These are phyloP conservation scores for Sebastes hubbsi DNA, from an alignment of 2,797 vertebrate genomes.

Conservation along the genomic window DNA sequence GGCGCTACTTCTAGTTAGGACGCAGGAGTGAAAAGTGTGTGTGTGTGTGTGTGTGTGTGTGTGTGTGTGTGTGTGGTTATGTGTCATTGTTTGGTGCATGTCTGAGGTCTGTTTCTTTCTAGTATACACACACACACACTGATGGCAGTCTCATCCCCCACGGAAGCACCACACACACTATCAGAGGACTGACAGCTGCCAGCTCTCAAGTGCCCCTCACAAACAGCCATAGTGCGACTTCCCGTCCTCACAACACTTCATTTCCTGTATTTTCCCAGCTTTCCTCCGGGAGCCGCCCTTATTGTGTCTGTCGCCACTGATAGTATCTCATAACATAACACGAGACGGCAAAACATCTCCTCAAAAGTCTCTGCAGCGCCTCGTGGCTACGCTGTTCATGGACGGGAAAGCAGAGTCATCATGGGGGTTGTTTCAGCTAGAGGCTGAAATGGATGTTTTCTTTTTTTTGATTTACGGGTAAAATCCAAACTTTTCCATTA, in stretches of 20 bases:
- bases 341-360: slow-evolving; percentile 35
- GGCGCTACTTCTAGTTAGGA: slow-evolving; percentile 32
- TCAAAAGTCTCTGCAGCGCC: background rate
- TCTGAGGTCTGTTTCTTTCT: slow-evolving; percentile 7
- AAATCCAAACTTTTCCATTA: background rate
- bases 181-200: slow-evolving; percentile 29
- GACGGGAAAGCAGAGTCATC: background rate
- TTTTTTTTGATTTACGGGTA: background rate
- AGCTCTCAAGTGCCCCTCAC: slow-evolving; percentile 25
- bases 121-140: background rate
- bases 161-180: background rate
- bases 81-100: slow-evolving; percentile 4
- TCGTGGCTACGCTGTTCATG: background rate
- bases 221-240: slow-evolving; percentile 43
- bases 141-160: background rate
- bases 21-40: background rate
- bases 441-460: background rate
- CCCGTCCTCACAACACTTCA: slow-evolving; percentile 34
- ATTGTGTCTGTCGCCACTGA: slow-evolving; percentile 64
- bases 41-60: background rate
- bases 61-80: background rate
- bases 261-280: slow-evolving; percentile 61
- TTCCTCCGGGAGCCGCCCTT: slow-evolving; percentile 43
- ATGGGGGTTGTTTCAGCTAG: background rate
- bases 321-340: slow-evolving; percentile 62